These are phyloP conservation scores for Lonchura striata DNA, from an alignment of 2,113 vertebrate genomes.

Conservation along the genomic window DNA sequence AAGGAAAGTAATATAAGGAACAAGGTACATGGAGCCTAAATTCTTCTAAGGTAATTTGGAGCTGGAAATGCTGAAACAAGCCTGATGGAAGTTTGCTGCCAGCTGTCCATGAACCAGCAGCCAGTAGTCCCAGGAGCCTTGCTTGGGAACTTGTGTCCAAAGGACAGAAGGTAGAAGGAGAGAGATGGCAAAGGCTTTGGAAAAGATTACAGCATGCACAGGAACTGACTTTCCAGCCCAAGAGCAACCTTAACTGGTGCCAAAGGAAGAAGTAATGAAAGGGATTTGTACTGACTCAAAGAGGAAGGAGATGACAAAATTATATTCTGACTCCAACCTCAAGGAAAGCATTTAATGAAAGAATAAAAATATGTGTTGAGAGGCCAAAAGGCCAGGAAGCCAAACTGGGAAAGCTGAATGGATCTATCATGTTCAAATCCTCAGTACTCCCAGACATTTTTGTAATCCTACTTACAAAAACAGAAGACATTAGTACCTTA, in stretches of 20 bases:
- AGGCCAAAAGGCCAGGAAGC: not conserved
- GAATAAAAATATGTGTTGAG: not conserved
- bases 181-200: not conserved
- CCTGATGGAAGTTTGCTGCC: not conserved
- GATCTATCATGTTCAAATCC: not conserved
- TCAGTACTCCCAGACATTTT: not conserved
- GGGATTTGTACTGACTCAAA: not conserved
- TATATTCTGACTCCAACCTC: not conserved
- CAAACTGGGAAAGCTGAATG: not conserved
- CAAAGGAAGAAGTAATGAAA: constrained; percentile 36
- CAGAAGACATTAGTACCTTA: not conserved
- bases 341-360: not conserved
- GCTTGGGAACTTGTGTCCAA: not conserved
- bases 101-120: not conserved
- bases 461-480: not conserved
- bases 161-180: not conserved
- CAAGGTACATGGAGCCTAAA: not conserved
- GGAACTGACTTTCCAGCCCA: not conserved
- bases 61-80: not conserved
- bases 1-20: not conserved
- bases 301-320: not conserved
- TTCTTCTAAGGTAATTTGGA: not conserved
- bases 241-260: not conserved
- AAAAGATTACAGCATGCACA: constrained; percentile 15
- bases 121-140: not conserved